A percentile compares a stretch with the other conserved stretches of the same genome.
phyloP scores from a whole-genome alignment of 92 coral and sea anemone genomes.

The Actinernus sp. region DNA sequence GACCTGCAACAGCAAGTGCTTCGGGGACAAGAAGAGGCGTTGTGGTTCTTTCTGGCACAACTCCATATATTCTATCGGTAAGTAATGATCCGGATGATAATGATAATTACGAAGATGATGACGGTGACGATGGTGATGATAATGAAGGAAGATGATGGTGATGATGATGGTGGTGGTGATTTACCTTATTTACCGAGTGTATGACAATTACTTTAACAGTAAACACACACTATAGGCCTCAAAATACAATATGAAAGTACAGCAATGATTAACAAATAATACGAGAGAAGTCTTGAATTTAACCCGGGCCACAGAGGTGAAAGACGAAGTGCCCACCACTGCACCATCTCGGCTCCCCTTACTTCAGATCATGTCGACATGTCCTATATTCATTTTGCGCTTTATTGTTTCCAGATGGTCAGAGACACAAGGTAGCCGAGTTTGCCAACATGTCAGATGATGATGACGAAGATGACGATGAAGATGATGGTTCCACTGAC shows the following conservation, averaged over 20 bases:
- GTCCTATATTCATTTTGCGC: no score
- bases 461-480: conserved; percentile 62
- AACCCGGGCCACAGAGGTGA: no score
- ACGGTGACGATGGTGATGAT: no score
- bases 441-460: conserved; percentile 57
- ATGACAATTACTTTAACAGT: no score
- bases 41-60: conserved; percentile 99
- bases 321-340: no score
- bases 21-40: conserved; percentile 79
- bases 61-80: conserved; percentile 91
- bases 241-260: no score
- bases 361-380: no score
- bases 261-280: no score
- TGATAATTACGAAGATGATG: not conserved
- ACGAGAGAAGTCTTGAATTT: no score
- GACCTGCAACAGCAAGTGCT: conserved; percentile 89
- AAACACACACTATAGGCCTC: no score
- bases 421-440: conserved; percentile 67
- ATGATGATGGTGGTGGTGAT: not conserved
- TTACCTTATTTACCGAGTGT: not conserved
- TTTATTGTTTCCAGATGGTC: conserved; percentile 61
- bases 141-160: not conserved
- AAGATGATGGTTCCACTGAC: conserved; percentile 60
- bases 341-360: no score
- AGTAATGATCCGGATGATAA: conserved; percentile 21